Evolutionary conservation across 2,888 invertebrate genomes (phyloP), one percentile per base, ranked within the genome.

Genomic region (Linhomoeus sp.): DNA sequence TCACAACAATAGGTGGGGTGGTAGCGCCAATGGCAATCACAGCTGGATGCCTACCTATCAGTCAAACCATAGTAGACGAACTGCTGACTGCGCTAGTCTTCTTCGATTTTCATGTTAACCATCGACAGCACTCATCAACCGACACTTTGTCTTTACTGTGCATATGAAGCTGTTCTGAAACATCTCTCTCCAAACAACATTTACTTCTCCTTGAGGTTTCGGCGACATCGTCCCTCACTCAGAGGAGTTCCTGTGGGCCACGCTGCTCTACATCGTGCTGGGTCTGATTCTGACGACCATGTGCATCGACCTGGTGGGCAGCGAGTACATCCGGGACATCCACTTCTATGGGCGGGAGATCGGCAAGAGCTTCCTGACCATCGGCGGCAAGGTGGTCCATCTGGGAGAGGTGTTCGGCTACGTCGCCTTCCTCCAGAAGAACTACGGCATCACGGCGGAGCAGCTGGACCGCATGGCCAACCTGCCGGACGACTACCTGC

Each of bases 151-250:
- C n/a, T n/a, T n/a, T n/a, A n/a, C n/a, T n/a, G n/a, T n/a, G n/a
- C n/a, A n/a, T n/a, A n/a, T n/a, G n/a, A n/a, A n/a, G n/a, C n/a
- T n/a, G n/a, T n/a, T n/a, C n/a, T n/a, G n/a, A n/a, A n/a, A n/a
- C n/a, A n/a, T n/a, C n/a, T n/a, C n/a, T n/a, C n/a, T n/a, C n/a
- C n/a, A n/a, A n/a, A n/a, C n/a, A n/a, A n/a, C n/a, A n/a, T n/a
- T n/a, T n/a, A n/a, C n/a, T n/a, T 24, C 29, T n/a, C 9, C 24
- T 46, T 9, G 42, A 61, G 60, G 63, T 43, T 63, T 63, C 49
- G 63, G 63, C 37, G 63, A 63, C 50, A 63, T 64, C 43, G 62
- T 63, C 2, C 64, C 63, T 2, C 50, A 57, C 43, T 61, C 64
- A 47, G 56, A 55, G 20, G 58, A 61, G 22, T 64, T 60, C 50